Conservation (phyloP, 2,113 vertebrate species). For the Crotophaga sulcirostris region DNA sequence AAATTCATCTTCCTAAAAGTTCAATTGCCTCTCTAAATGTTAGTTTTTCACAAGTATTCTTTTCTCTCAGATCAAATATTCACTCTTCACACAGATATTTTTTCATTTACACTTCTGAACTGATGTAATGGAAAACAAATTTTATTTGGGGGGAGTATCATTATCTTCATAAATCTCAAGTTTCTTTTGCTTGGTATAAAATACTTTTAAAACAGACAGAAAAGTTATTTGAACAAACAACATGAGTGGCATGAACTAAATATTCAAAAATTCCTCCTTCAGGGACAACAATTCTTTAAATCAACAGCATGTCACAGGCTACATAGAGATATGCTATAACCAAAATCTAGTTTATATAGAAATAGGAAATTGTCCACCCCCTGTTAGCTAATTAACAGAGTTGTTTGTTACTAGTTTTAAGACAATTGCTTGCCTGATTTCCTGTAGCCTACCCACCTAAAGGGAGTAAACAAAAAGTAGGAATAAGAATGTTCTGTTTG, state of each 20-base stretch:
- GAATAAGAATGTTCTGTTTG: conserved; percentile 18
- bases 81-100: not conserved
- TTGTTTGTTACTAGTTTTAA: not conserved
- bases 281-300: not conserved
- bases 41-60: not conserved
- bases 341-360: not conserved
- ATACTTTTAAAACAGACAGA: not conserved
- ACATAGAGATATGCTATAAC: not conserved
- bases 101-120: conserved; percentile 15
- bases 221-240: not conserved
- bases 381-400: not conserved
- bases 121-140: not conserved
- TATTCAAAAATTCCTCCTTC: not conserved
- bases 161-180: not conserved
- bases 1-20: not conserved
- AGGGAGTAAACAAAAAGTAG: conserved; percentile 8
- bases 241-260: not conserved
- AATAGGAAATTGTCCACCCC: not conserved
- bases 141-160: not conserved
- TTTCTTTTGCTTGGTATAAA: not conserved
- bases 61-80: conserved; percentile 13
- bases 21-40: conserved; percentile 17
- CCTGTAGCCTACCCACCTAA: not conserved
- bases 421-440: not conserved
- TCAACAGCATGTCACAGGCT: not conserved